A percentile compares a stretch with the other conserved stretches of the same genome.
Conservation (phyloP, 2,797 vertebrate genomes). For the Diceros bicornis region DNA sequence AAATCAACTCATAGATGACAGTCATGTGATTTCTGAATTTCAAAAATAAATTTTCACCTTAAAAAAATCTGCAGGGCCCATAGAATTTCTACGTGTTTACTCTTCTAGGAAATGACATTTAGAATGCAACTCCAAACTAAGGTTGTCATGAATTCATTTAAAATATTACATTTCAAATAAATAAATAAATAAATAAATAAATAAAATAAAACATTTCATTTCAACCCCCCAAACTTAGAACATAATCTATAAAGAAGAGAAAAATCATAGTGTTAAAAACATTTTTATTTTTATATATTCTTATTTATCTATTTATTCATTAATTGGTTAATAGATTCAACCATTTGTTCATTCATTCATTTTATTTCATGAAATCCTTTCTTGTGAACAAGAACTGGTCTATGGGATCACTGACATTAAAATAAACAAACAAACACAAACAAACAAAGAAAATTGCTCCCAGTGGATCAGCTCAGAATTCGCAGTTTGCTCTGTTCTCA, state of each 20-base stretch:
- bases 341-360: background rate
- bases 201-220: background rate
- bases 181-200: too few species aligned
- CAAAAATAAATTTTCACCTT: background rate
- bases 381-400: background rate
- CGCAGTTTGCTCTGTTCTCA: background rate
- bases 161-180: background rate
- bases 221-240: background rate
- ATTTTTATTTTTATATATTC: background rate
- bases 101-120: background rate
- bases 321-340: background rate
- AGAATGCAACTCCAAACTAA: background rate
- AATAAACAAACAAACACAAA: background rate
- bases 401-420: background rate
- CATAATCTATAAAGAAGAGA: background rate
- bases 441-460: background rate
- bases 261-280: background rate
- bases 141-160: background rate
- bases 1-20: background rate
- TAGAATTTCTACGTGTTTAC: background rate
- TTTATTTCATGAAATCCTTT: background rate
- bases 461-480: background rate
- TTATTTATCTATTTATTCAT: background rate
- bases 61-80: background rate
- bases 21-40: background rate